Base-by-base conservation (phyloP, 2,797 vertebrate species). In the Catostomus latipinnis region DNA sequence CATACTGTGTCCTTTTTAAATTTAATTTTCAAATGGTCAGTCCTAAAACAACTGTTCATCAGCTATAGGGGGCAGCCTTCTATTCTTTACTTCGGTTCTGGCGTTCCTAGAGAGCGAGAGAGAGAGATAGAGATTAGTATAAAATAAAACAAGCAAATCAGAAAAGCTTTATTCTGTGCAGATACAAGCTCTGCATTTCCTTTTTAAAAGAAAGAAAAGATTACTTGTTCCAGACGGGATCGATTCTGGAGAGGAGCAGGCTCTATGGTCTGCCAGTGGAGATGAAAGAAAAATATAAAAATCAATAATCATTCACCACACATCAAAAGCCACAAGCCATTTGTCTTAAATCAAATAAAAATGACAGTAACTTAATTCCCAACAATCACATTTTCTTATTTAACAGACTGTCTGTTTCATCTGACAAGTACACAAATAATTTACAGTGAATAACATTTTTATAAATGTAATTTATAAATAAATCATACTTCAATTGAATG, bases 41-140 rank as follows among this genome's bases (percentile, higher is more conserved):
- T 92, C 90, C 90, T 88, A 93, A 93, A 87, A 91, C 89, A 87
- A 91, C 87, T 81, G 82, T 69, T 83, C 80, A 90, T 86, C 83
- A 88, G 91, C 89, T 90, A 91, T 86, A 88, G 85, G 81, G 91
- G 88, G 88, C 84, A 87, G 84, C 87, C 92, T 93, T 93, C 94
- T 91, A 96, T 87, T 91, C 94, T 94, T 96, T 95, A 96, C 92
- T 97, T 93, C 95, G 94, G 90, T 93, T 96, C 93, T 97, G 97
- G 87, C 95, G 96, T 92, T 98, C 98, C 98, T 96, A 18, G 70
- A 69, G 11, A 80, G 73, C 18, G 1, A 79, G 43, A 65, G 71
- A 62, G 71, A 67, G 18, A 12, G 34, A 80, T 52, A 65, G 18
- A 56, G 52, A 22, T 85, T 61, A 83, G 43, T 18, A 46, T 12